Conservation (phyloP, 2,797 vertebrate genomes). For the Hippoglossus hippoglossus region DNA sequence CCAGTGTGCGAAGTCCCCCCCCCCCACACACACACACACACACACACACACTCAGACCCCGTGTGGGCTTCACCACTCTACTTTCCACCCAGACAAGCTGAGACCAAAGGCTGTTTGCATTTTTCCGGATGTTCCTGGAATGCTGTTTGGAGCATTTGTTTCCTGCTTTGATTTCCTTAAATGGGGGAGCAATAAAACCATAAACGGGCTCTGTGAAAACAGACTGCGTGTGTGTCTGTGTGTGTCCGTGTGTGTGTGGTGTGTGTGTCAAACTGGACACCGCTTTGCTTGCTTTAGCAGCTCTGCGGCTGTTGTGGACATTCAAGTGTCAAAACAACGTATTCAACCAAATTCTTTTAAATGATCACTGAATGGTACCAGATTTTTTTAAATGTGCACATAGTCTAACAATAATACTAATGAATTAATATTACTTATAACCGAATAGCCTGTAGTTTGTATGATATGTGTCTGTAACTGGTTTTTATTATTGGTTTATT, state of each 20-base stretch:
- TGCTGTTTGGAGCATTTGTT: constrained; percentile 78
- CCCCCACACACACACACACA: too few species aligned
- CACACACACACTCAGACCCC: not conserved
- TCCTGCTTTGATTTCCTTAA: constrained; percentile 83
- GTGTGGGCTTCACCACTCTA: constrained; percentile 5
- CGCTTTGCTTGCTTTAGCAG: constrained; percentile 54
- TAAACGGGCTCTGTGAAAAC: constrained; percentile 78
- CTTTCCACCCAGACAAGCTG: constrained; percentile 44
- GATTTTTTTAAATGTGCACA: too few species aligned
- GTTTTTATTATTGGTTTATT: not conserved
- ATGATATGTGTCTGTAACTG: not conserved
- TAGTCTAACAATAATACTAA: not conserved
- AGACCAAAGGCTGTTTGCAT: constrained; percentile 42
- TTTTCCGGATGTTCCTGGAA: constrained; percentile 79
- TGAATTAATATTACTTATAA: not conserved
- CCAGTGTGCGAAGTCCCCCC: too few species aligned
- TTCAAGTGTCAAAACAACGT: constrained; percentile 43
- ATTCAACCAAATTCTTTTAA: not conserved
- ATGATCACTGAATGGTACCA: too few species aligned
- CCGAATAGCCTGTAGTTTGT: too few species aligned
- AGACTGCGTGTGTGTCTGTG: constrained; percentile 31
- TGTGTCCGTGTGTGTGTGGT: constrained; percentile 28
- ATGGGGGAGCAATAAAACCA: constrained; percentile 81
- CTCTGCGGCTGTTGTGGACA: constrained; percentile 38
- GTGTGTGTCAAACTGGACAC: constrained; percentile 47